Base-by-base conservation (phyloP, 2,797 vertebrate species). In the Phrynocephalus forsythii region DNA sequence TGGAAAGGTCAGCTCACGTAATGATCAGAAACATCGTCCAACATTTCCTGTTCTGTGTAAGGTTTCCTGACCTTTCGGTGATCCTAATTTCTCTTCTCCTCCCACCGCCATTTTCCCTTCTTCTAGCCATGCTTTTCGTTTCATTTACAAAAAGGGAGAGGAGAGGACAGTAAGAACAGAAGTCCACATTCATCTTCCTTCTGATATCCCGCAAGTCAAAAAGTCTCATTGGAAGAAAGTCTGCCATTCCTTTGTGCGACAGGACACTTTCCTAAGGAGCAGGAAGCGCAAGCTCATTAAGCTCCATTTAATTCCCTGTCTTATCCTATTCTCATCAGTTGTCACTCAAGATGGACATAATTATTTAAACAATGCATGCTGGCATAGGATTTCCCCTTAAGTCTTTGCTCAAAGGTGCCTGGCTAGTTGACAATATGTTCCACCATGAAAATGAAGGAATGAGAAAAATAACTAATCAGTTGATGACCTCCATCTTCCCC, bases 1-100 rank as follows among this genome's bases (percentile, higher is more conserved):
- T 69, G 81, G 93, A 97, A 97, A 97, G 97, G 96, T 96, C 97
- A 97, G 44, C 69, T 87, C 90, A 73, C 90, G 93, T 92, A 94
- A 92, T 94, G 91, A 95, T 93, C 86, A 89, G 93, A 94, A 90
- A 90, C 88, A 30, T 89, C 79, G 77, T 90, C 85, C 93, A 71
- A 94, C 95, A 89, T 95, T 90, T 89, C 92, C 72, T 79, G 91
- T 91, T 91, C 90, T 94, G 87, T 86, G 80, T 75, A 91, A 95
- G 95, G 94, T 93, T 94, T 87, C 33, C 94, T 95, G 96, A 96
- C 96, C 95, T 97, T 97, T 96, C 86, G 16, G 9, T 87, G 90
- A 94, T 95, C 93, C 94, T 93, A 90, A 96, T 96, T 95, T 92
- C 90, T 93, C 81, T 92, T 68, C 48, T 72, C 78, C 38, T 30